Evolutionary conservation across 2,888 invertebrate species (phyloP), one percentile per base, ranked within the genome.

Genomic region (Dimorphilus gyrociliatus): DNA sequence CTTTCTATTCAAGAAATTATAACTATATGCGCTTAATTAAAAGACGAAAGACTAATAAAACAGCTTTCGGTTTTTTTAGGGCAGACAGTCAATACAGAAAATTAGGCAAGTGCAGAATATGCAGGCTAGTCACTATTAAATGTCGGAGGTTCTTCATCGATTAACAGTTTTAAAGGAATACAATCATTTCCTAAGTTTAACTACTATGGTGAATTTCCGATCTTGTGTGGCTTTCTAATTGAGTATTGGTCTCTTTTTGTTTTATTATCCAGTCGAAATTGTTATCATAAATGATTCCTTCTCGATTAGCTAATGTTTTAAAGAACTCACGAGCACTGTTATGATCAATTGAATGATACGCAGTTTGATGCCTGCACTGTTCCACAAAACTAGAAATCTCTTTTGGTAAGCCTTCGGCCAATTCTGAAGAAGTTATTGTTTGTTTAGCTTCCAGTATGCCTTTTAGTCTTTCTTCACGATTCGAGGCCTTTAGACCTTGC

Each of bases 381-480:
- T 33, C 26, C 16, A 42, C 21, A 17, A 29, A 41, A 5, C 16
- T 18, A 17, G 25, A 16, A 27, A 42, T 41, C 23, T 42, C 41
- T 4, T 32, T 12, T 7, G 42, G 41, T 15, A 42, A 19, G n/a
- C 30, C 30, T 3, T 35, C 29, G 23, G 40, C 40, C n/a, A 42
- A 29, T 2, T 10, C 29, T 7, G 33, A 34, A 4, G 33, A 3
- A 3, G 37, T 16, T 3, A 29, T 35, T 8, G 31, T 23, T 15
- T 29, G 14, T 27, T 42, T 42, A 7, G 13, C 16, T 15, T 35
- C 27, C 12, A 30, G 34, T 14, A 41, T 41, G 10, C 25, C 16
- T 8, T 33, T 23, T 10, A 40, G 24, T 26, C 35, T 37, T 13
- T 35, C 29, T 4, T 23, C 26, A n/a, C n/a, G 13, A 2, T 16